These are phyloP conservation scores for Tetragonisca angustula DNA, from an alignment of 2,888 invertebrate species.

Conservation along the genomic window DNA sequence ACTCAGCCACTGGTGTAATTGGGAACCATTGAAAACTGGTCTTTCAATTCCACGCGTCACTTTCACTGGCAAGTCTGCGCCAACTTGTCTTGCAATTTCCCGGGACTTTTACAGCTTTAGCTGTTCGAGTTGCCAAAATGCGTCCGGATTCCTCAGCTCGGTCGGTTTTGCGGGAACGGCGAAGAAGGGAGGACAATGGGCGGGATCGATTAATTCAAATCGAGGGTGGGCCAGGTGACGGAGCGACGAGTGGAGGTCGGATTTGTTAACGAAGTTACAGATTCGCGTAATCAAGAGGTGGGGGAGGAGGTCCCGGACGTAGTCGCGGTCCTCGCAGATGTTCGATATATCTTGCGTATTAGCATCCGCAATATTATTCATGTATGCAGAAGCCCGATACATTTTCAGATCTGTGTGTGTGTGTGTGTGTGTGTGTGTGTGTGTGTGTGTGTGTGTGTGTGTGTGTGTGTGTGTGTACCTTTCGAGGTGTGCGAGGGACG, in stretches of 20 bases:
- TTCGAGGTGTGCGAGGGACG: not conserved
- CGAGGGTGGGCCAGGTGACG: conserved; percentile 59
- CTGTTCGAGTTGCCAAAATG: no score
- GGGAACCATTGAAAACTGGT: not conserved
- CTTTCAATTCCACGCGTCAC: no score
- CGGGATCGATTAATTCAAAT: conserved; percentile 68
- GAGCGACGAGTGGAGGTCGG: conserved; percentile 65
- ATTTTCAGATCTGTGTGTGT: conserved; percentile 41
- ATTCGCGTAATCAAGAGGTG: conserved; percentile 81
- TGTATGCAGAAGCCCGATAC: conserved; percentile 78
- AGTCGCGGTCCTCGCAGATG: conserved; percentile 76
- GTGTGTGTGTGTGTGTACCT: not conserved
- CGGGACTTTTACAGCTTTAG: no score
- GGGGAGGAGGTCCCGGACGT: conserved; percentile 36
- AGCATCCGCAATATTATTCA: conserved; percentile 83
- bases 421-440: no score
- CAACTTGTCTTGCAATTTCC: no score
- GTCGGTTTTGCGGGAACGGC: not conserved
- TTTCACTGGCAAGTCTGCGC: not conserved
- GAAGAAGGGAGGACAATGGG: not conserved
- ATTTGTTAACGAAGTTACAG: conserved; percentile 82
- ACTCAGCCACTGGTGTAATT: not conserved
- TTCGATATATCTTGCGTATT: conserved; percentile 82
- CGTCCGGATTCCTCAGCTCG: no score
- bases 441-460: no score